These are phyloP conservation scores for Apamea crenata DNA, from an alignment of 2,888 invertebrate species.

Conservation along the genomic window DNA sequence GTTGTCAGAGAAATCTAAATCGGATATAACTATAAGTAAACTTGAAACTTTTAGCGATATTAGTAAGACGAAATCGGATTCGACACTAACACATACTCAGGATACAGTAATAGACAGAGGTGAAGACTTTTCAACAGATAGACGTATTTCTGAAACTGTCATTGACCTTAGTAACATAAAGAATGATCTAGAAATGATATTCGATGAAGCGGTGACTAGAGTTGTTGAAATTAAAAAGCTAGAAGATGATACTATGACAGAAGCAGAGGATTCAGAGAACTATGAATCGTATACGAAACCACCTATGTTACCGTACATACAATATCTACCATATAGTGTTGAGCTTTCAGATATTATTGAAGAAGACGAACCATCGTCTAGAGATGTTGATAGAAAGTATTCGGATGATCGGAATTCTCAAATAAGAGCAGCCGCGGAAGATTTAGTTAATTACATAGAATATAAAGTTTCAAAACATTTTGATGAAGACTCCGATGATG, in stretches of 20 bases:
- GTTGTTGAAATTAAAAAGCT: constrained; percentile 76
- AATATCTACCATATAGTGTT: constrained; percentile 82
- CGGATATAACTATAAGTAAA: constrained; percentile 86
- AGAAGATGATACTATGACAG: constrained; percentile 84
- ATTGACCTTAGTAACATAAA: constrained; percentile 85
- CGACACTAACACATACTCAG: constrained; percentile 86
- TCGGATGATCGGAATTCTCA: constrained; percentile 76
- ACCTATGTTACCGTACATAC: constrained; percentile 75
- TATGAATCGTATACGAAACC: constrained; percentile 86
- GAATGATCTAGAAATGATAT: constrained; percentile 84
- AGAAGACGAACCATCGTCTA: constrained; percentile 86
- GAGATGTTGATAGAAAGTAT: constrained; percentile 73
- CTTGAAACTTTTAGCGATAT: constrained; percentile 86
- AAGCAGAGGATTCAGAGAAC: constrained; percentile 85
- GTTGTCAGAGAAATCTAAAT: constrained; percentile 86
- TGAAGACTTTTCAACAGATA: constrained; percentile 71
- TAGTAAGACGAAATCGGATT: constrained; percentile 88
- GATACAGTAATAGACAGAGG: constrained; percentile 86
- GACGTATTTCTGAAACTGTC: constrained; percentile 85
- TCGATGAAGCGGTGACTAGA: constrained; percentile 79
- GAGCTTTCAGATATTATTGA: constrained; percentile 87
- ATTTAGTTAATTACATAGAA: constrained; percentile 82
- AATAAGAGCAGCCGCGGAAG: constrained; percentile 79
- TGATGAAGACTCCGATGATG: constrained; percentile 80
- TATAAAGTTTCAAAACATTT: constrained; percentile 78